Evolutionary conservation across 2,113 vertebrate genomes (phyloP), one percentile per base, ranked within the genome.

Genomic region (Ammodytes dubius): DNA sequence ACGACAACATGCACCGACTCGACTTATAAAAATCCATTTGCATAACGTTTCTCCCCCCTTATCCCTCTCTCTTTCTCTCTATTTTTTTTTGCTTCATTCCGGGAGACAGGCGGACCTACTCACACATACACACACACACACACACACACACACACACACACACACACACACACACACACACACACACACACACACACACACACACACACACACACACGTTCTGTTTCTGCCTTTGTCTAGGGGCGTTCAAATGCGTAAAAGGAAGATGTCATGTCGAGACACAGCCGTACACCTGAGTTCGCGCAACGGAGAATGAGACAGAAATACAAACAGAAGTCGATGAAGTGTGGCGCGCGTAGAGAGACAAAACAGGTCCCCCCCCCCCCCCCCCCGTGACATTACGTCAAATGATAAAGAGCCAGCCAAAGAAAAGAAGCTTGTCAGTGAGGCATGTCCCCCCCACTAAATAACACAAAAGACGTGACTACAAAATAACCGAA

Each of bases 1-100:
- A 94, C 91, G 91, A 95, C 92, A 95, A 95, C 93, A 95, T 91
- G 93, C 91, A 27, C 89, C 89, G 71, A 82, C 93, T 90, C 82
- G 88, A 92, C 93, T 94, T 94, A 92, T 92, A 90, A 92, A 27
- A 93, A 91, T 0, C 70, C 88, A 95, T 95, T 95, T 94, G 92
- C 94, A 95, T 95, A 93, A 88, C 79, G 83, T 88, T 88, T 88
- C 84, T 91, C 83, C 89, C 75, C 83, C 89, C 75, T 87, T 87
- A 81, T 83, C 85, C 88, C 74, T 83, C 40, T 83, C 40, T 56
- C 71, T 80, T 74, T 87, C 53, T 56, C 61, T 50, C 59, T 47
- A 0, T 53, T 52, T 68, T 87, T 46, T 85, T 69, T 79, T 54
- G 73, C 17, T 11, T n/a, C 60, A 15, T n/a, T 39, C 10, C 68